Evolutionary conservation across 2,797 vertebrate genomes (phyloP).

Genomic region (Enteromius treurensis): DNA sequence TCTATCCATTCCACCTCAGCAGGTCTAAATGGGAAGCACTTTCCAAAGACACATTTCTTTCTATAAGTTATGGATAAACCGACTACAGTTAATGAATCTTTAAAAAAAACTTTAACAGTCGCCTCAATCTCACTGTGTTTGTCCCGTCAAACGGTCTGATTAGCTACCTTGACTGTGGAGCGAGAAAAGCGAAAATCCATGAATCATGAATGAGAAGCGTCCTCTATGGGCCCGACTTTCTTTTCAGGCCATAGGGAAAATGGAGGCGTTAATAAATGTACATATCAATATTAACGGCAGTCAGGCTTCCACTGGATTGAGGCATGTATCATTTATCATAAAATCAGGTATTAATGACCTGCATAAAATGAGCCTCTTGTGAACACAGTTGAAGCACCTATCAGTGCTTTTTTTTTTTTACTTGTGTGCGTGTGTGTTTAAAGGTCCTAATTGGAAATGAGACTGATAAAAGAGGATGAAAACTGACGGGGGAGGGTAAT

Average conservation of each 20-base stretch:
- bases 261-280: slow-evolving; percentile 46
- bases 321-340: slow-evolving; percentile 53
- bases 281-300: slow-evolving; percentile 43
- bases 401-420: neutral
- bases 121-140: slow-evolving; percentile 22
- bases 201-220: slow-evolving; percentile 42
- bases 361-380: slow-evolving; percentile 25
- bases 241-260: slow-evolving; percentile 35
- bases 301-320: slow-evolving; percentile 29
- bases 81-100: slow-evolving; percentile 41
- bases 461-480: slow-evolving; percentile 28
- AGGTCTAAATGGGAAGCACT: neutral
- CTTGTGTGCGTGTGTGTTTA: neutral
- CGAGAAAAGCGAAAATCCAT: slow-evolving; percentile 10
- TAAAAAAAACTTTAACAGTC: slow-evolving; percentile 2
- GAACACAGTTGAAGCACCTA: slow-evolving; percentile 12
- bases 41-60: slow-evolving; percentile 13
- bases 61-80: slow-evolving; percentile 1
- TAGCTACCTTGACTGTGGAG: neutral
- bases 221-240: neutral
- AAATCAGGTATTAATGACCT: slow-evolving; percentile 50
- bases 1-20: neutral
- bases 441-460: slow-evolving; percentile 20
- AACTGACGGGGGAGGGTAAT: neutral
- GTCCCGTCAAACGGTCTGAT: slow-evolving; percentile 32